phyloP scores from a whole-genome alignment of 2,797 vertebrate species.

The Tachyglossus aculeatus region DNA sequence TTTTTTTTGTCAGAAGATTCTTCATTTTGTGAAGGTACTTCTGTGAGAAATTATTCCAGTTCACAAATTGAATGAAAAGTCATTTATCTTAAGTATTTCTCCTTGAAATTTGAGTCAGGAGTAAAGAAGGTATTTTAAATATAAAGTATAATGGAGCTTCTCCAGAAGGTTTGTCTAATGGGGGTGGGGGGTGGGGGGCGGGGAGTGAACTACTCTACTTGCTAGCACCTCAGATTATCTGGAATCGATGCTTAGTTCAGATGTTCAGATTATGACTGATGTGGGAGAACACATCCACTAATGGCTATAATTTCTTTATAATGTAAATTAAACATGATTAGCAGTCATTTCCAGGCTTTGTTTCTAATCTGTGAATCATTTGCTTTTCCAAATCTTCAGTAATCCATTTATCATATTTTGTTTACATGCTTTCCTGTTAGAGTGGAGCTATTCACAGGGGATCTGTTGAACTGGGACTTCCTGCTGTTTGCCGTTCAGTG shows the following conservation, averaged over 20 bases:
- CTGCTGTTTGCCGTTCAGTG: background rate
- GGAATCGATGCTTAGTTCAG: background rate
- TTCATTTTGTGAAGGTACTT: too few relatives aligned
- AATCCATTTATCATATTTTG: background rate
- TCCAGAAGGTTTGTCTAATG: background rate
- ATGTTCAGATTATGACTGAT: background rate
- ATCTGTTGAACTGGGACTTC: background rate
- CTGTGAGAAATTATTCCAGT: too few relatives aligned
- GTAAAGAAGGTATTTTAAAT: background rate
- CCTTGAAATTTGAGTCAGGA: background rate
- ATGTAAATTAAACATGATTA: slow-evolving; percentile 10
- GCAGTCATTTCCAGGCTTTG: background rate
- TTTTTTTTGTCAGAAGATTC: too few relatives aligned
- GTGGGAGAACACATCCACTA: background rate
- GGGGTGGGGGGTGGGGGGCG: too few relatives aligned
- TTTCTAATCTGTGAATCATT: background rate
- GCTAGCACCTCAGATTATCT: background rate
- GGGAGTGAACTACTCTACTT: too few relatives aligned
- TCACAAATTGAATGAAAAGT: background rate
- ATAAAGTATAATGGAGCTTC: background rate
- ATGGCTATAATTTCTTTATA: background rate
- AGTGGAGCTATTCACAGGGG: slow-evolving; percentile 37
- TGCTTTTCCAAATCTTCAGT: background rate
- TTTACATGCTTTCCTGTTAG: background rate
- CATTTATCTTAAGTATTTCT: background rate